phyloP scores from a whole-genome alignment of 2,888 invertebrate species.

The Myopa tessellatipennis region DNA sequence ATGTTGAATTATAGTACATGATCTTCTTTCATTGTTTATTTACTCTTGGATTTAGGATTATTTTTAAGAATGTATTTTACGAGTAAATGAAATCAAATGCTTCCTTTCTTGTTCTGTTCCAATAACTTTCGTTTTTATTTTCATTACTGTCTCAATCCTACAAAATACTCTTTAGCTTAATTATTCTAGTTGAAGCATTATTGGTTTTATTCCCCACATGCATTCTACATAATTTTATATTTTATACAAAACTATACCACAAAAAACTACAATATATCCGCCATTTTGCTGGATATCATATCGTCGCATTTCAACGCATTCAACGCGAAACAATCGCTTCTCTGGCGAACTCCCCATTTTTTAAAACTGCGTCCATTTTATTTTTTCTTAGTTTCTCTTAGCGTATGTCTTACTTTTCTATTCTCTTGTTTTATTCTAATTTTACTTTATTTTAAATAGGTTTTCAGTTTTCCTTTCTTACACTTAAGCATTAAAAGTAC shows the following conservation, averaged over 20 bases:
- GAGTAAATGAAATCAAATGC: too few relatives aligned
- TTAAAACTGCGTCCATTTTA: not conserved
- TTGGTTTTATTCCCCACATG: constrained; percentile 1
- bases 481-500: constrained; percentile 16
- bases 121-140: not conserved
- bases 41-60: not conserved
- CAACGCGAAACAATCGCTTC: not conserved
- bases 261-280: not conserved
- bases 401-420: constrained; percentile 1
- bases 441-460: constrained; percentile 1
- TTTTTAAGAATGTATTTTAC: not conserved
- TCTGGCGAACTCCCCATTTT: not conserved
- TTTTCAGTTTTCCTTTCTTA: constrained; percentile 17
- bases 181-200: constrained; percentile 12
- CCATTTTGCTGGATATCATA: not conserved
- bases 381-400: constrained; percentile 5
- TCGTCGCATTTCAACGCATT: not conserved
- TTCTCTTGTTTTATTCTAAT: not conserved
- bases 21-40: constrained; percentile 37
- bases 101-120: too few relatives aligned
- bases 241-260: constrained; percentile 42
- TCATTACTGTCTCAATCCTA: constrained; percentile 46
- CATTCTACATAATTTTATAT: constrained; percentile 31
- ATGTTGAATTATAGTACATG: constrained; percentile 37
- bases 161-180: constrained; percentile 33